Conservation (phyloP, 2,888 invertebrate genomes). For the Troilus luridus region DNA sequence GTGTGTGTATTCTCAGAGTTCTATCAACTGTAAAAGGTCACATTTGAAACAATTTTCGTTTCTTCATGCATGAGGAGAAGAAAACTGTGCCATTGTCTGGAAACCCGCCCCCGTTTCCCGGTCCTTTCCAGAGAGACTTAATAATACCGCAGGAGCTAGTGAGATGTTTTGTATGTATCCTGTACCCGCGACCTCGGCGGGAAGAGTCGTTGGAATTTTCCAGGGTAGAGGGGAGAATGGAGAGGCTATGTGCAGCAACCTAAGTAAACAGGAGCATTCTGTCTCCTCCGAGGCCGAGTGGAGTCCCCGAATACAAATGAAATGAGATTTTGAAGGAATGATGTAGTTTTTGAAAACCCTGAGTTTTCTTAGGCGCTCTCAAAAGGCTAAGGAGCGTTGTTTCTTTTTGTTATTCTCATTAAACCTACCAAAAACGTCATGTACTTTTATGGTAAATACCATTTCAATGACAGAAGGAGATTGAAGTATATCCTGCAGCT, state of each 20-base stretch:
- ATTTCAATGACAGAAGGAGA: neutral
- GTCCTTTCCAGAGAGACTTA: neutral
- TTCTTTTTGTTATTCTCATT: neutral
- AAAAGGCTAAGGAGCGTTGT: neutral
- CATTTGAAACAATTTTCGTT: neutral
- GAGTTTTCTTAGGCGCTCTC: neutral
- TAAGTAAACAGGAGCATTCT: conserved; percentile 41
- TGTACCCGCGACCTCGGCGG: neutral
- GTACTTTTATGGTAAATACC: neutral
- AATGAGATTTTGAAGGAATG: conserved; percentile 2
- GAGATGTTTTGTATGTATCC: conserved; percentile 34
- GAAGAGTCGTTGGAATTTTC: conserved; percentile 4
- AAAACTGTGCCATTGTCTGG: neutral
- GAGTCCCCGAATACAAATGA: neutral
- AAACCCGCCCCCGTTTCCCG: neutral
- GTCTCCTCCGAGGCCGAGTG: neutral
- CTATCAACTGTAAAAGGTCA: neutral
- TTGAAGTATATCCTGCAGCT: neutral
- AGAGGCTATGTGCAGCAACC: conserved; percentile 2
- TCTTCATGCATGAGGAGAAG: neutral
- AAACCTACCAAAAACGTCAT: neutral
- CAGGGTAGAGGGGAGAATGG: neutral
- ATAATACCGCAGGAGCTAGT: conserved; percentile 9
- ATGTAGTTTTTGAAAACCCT: neutral
- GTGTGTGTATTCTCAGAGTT: neutral